A percentile compares a stretch with the other conserved stretches of the same genome.
Evolutionary conservation across 2,113 vertebrate genomes (phyloP).

Genomic region (Ginglymostoma cirratum): DNA sequence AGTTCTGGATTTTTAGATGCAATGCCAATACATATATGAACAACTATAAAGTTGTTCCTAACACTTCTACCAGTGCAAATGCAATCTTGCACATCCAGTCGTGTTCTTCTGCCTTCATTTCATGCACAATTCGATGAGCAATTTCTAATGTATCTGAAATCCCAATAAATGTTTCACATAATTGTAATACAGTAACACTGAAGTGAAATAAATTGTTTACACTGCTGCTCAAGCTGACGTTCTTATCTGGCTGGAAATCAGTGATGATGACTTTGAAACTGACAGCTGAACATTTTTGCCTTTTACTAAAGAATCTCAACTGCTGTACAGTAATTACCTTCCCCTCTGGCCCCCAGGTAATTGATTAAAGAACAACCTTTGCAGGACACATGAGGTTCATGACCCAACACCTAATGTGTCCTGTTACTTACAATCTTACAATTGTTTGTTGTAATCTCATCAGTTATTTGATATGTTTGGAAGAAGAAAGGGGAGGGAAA

Average conservation of each 20-base stretch:
- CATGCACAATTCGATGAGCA: too few relatives aligned
- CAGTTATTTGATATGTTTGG: not conserved
- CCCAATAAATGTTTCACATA: not conserved
- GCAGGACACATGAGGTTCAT: conserved; percentile 8
- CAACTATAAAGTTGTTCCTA: not conserved
- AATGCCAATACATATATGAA: not conserved
- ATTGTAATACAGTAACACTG: not conserved
- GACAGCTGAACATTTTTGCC: conserved; percentile 17
- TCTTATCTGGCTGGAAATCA: conserved; percentile 21
- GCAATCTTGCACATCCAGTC: not conserved
- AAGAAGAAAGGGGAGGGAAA: not conserved
- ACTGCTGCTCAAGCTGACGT: not conserved
- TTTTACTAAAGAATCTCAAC: not conserved
- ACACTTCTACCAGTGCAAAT: not conserved
- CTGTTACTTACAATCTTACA: conserved; percentile 13
- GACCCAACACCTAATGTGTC: not conserved
- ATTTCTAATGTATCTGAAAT: not conserved
- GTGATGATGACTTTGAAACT: not conserved
- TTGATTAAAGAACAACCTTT: conserved; percentile 14
- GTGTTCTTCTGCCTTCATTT: not conserved
- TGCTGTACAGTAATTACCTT: not conserved
- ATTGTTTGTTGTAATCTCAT: conserved; percentile 10
- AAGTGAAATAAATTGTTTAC: conserved; percentile 1
- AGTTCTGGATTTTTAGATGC: not conserved
- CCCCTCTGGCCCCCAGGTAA: not conserved